Base-by-base conservation (phyloP, 2,113 vertebrate genomes). In the Centropus bengalensis region DNA sequence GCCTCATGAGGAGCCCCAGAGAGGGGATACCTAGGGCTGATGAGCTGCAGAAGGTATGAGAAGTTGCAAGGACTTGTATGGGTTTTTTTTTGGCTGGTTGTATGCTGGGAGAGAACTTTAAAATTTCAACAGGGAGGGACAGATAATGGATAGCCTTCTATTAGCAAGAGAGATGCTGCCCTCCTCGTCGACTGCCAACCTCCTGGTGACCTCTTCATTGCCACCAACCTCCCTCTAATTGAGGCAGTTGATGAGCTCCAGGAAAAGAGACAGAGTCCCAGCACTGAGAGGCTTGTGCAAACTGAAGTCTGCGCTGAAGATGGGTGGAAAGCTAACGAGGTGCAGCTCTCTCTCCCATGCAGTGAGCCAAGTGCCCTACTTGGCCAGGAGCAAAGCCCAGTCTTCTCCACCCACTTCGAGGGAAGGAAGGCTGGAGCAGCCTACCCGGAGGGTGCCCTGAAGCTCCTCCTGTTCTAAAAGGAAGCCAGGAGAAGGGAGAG, bases 321-420 rank as follows among this genome's bases (percentile, higher is more conserved):
- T 0, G 1, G 64, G 19, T 4, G 5, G 69, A 55, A 84, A 89
- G 82, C 74, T 82, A 40, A 20, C 1, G 17, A 82, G 66, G 44
- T 2, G 7, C 55, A 75, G 66, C 75, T 71, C 79, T 85, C 70
- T 6, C 20, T 49, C 44, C 5, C 38, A 23, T 0, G 28, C 58
- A 51, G 40, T 0, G 8, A 92, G 91, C 86, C 79, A 88, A 93
- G 56, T 49, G 86, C 42, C 92, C 89, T 79, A 60, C 73, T 80
- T 86, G 82, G 85, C 91, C 68, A 3, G 66, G n/a, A 91, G 42
- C 66, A 51, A 32, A 88, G 66, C 56, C 24, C 70, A 14, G 75
- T 67, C 60, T 52, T 78, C 86, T 66, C 55, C 82, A 74, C 51
- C 17, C 33, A 9, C 45, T 51, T 74, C 2, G 0, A 36, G n/a